Conservation (phyloP, 2,113 vertebrate genomes). For the Manacus vitellinus region DNA sequence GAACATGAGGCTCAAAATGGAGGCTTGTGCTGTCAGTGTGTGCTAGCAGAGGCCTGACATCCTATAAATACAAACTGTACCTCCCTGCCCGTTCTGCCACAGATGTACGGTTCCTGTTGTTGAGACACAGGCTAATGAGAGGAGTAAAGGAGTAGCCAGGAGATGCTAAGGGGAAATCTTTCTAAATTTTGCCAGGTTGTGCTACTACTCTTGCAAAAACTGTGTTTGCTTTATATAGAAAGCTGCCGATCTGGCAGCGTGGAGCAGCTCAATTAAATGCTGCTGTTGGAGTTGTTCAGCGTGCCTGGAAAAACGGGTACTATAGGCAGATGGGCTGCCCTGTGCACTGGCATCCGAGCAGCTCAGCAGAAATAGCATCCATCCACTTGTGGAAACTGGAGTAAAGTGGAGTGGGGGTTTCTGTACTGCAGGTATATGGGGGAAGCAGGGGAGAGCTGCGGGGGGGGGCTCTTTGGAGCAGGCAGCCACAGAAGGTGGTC, state of each 20-base stretch:
- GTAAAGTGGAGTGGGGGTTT: neutral
- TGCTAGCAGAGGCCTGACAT: slow-evolving; percentile 60
- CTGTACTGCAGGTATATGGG: neutral
- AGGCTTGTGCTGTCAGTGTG: slow-evolving; percentile 44
- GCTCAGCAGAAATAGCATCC: slow-evolving; percentile 43
- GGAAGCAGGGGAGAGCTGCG: neutral
- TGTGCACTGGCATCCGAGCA: slow-evolving; percentile 25
- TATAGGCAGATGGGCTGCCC: slow-evolving; percentile 42
- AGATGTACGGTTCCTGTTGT: neutral
- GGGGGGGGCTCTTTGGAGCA: neutral
- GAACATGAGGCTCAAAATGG: slow-evolving; percentile 73
- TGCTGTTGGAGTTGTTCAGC: slow-evolving; percentile 16
- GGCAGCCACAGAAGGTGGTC: neutral
- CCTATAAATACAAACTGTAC: slow-evolving; percentile 43
- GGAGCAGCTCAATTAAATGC: slow-evolving; percentile 41
- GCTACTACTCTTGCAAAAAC: neutral
- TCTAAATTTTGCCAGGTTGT: neutral
- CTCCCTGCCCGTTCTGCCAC: neutral
- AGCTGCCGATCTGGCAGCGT: neutral
- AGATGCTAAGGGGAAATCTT: neutral
- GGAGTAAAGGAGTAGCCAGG: neutral
- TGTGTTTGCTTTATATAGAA: slow-evolving; percentile 23
- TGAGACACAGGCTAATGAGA: neutral
- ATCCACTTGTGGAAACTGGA: slow-evolving; percentile 15
- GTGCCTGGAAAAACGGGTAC: slow-evolving; percentile 25